Base-by-base conservation (phyloP, 2,888 invertebrate genomes). In the Caenorhabditis afra region DNA sequence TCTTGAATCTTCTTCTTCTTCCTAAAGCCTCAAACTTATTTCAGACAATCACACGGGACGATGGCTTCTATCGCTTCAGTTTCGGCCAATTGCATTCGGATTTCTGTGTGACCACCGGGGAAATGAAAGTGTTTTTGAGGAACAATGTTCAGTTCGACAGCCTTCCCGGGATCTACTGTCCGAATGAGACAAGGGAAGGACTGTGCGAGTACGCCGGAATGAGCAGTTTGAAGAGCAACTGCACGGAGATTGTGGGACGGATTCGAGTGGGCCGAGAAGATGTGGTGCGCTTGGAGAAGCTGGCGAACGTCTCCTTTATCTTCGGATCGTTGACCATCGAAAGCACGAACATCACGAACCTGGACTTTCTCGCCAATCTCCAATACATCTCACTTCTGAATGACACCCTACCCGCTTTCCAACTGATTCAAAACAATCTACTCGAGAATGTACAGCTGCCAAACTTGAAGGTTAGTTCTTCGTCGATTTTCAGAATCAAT, bases 231-330 rank as follows among this genome's bases (percentile, higher is more conserved):
- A 16, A 55, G 16, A 11, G 14, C 20, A 16, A 16, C 3, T 55
- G 55, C 39, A 16, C n/a, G 7, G n/a, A 23, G n/a, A 55, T 55
- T 37, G 4, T 55, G n/a, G 55, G 55, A 8, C 18, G 37, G 10
- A 1, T 55, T n/a, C 8, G 18, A 11, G 37, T 55, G 2, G 16
- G 16, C 3, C 1, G 8, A 1, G 55, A 37, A 37, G 55, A 55
- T 37, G 55, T 37, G 16, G 55, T 16, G 2, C 37, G 12, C 35
- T 11, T 37, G 1, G 55, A 37, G 12, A 37, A 55, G 10, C 18
- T 55, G 16, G n/a, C n/a, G 37, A 55, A 16, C 11, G 35, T 55
- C 8, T 7, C 35, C 10, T 10, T n/a, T 16, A 37, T 55, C 16
- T 55, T n/a, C 16, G 55, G 55, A 11, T 35, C 55, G 1, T n/a